Conservation (phyloP, 2,888 invertebrate species). For the Meiosimyza decipiens region DNA sequence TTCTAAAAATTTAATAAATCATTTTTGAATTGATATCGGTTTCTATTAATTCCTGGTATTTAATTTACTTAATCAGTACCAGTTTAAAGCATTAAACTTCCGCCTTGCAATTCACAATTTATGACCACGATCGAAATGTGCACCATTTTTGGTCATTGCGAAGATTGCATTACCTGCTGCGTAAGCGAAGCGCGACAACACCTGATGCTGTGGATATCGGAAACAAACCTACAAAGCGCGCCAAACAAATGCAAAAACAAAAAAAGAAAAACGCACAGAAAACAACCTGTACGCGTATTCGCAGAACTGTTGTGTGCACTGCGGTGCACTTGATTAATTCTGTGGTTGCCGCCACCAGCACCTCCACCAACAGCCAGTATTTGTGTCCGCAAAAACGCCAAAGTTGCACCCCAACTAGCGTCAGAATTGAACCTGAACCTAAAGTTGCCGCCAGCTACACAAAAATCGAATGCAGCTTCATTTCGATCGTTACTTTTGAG, state of each 20-base stretch:
- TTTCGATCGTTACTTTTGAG: background rate
- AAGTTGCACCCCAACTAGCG: conserved; percentile 26
- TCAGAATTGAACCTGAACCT: conserved; percentile 27
- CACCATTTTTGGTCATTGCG: too few relatives aligned
- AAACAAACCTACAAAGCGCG: background rate
- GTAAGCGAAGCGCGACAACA: too few relatives aligned
- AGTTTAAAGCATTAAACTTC: too few relatives aligned
- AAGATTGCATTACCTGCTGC: too few relatives aligned
- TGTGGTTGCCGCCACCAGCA: conserved; percentile 24
- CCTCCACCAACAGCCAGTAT: conserved; percentile 17
- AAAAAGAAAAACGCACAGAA: background rate
- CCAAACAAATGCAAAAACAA: background rate
- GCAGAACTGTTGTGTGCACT: conserved; percentile 25
- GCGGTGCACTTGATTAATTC: conserved; percentile 34
- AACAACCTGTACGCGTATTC: conserved; percentile 24
- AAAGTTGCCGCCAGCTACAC: conserved; percentile 1
- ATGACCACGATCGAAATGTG: too few relatives aligned
- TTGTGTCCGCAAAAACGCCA: background rate
- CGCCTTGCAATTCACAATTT: too few relatives aligned
- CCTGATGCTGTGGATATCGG: too few relatives aligned
- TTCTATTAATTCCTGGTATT: too few relatives aligned
- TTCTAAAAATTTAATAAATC: too few relatives aligned
- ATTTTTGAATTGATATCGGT: too few relatives aligned
- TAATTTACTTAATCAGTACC: too few relatives aligned
- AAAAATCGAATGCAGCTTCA: background rate